These are phyloP conservation scores for Adelosebastes latens DNA, from an alignment of 2,797 vertebrate genomes.

Conservation along the genomic window DNA sequence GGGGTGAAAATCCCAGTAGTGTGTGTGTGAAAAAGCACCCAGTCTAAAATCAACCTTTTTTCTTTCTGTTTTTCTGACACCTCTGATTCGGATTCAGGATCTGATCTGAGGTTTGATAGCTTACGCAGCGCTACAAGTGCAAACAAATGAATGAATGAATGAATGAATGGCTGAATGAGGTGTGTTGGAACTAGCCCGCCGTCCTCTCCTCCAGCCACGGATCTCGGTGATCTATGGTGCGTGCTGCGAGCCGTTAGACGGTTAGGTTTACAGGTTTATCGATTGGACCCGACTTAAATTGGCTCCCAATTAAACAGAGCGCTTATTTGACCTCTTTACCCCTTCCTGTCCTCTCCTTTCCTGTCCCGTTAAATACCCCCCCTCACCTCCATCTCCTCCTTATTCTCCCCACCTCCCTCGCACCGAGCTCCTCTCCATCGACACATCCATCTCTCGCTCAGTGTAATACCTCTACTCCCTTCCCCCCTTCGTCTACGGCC, in stretches of 20 bases:
- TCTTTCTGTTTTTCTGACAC: not conserved
- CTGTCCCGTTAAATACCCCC: constrained; percentile 72
- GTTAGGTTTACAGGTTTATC: constrained; percentile 77
- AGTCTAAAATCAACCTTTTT: not conserved
- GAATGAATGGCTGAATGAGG: not conserved
- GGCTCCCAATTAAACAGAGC: constrained; percentile 83
- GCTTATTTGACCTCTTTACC: constrained; percentile 79
- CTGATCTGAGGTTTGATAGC: not conserved
- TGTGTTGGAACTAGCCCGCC: not conserved
- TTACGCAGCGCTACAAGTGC: constrained; percentile 14
- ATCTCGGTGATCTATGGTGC: constrained; percentile 60
- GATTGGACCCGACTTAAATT: constrained; percentile 82
- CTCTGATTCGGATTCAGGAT: not conserved
- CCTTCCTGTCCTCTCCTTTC: constrained; percentile 68
- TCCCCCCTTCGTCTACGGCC: constrained; percentile 60
- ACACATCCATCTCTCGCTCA: constrained; percentile 70
- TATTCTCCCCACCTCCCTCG: constrained; percentile 18
- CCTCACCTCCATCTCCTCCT: constrained; percentile 38
- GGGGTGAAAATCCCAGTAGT: constrained; percentile 22
- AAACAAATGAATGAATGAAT: not conserved
- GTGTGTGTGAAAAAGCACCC: not conserved
- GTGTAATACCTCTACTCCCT: constrained; percentile 69
- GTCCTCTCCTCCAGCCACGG: constrained; percentile 3
- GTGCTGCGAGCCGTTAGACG: constrained; percentile 59
- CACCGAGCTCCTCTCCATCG: constrained; percentile 53